phyloP scores from a whole-genome alignment of 2,888 invertebrate genomes.

The Melikaiella ostensackeni region DNA sequence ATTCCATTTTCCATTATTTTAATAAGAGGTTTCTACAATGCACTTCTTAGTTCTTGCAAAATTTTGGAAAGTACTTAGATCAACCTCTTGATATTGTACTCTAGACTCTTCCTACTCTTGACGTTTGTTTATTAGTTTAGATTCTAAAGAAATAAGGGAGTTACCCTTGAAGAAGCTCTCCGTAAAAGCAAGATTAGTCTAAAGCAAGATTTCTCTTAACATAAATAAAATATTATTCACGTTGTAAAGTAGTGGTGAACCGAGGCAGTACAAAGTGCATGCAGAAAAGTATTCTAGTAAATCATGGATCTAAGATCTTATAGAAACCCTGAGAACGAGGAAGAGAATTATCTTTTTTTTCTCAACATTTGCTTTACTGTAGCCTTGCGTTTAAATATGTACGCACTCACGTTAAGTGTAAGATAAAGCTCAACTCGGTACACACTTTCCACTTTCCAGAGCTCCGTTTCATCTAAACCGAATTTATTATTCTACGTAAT shows the following conservation, averaged over 20 bases:
- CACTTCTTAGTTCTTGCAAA: neutral
- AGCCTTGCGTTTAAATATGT: constrained; percentile 1
- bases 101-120: too few relatives aligned
- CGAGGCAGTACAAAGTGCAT: neutral
- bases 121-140: too few relatives aligned
- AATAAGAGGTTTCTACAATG: neutral
- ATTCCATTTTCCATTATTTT: neutral
- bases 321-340: constrained; percentile 6
- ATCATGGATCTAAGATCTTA: neutral
- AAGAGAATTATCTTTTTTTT: constrained; percentile 6
- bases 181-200: too few relatives aligned
- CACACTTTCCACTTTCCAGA: neutral
- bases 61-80: neutral
- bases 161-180: too few relatives aligned
- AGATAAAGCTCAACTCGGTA: neutral
- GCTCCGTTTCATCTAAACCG: neutral
- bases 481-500: constrained; percentile 1
- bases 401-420: constrained; percentile 1
- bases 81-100: neutral
- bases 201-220: neutral
- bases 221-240: neutral
- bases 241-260: neutral
- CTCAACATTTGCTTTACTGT: neutral
- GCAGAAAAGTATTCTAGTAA: neutral
- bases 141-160: too few relatives aligned